Conservation (phyloP, 92 coral and sea anemone species). For the Epizoanthus ramosus region DNA sequence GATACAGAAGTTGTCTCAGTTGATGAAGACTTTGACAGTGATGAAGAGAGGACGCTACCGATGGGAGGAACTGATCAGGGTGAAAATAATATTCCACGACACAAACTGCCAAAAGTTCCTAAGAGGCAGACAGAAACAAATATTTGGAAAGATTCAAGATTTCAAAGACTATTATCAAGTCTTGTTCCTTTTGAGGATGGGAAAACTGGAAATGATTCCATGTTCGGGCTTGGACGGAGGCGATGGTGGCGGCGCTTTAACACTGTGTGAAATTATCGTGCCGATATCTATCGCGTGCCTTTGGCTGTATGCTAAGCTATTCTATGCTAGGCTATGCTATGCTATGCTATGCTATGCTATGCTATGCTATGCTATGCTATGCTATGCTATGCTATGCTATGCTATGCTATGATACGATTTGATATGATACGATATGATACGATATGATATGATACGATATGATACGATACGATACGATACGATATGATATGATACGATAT, state of each 20-base stretch:
- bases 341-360: too few species aligned
- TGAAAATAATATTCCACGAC: background rate
- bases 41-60: background rate
- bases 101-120: conserved; percentile 48
- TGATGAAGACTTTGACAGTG: background rate
- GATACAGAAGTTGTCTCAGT: background rate
- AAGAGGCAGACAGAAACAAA: conserved; percentile 11
- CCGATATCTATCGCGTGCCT: background rate
- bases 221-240: background rate
- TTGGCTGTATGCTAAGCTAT: background rate
- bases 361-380: too few species aligned
- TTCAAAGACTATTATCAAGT: conserved; percentile 62
- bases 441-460: too few species aligned
- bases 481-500: too few species aligned
- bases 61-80: background rate
- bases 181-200: conserved; percentile 48
- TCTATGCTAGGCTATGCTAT: too few species aligned
- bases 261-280: background rate
- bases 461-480: too few species aligned
- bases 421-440: too few species aligned
- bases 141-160: conserved; percentile 53
- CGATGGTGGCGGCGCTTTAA: conserved; percentile 27
- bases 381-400: too few species aligned
- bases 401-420: too few species aligned
- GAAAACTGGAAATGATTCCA: background rate